Evolutionary conservation across 2,797 vertebrate species (phyloP).

Genomic region (Hemibagrus guttatus): DNA sequence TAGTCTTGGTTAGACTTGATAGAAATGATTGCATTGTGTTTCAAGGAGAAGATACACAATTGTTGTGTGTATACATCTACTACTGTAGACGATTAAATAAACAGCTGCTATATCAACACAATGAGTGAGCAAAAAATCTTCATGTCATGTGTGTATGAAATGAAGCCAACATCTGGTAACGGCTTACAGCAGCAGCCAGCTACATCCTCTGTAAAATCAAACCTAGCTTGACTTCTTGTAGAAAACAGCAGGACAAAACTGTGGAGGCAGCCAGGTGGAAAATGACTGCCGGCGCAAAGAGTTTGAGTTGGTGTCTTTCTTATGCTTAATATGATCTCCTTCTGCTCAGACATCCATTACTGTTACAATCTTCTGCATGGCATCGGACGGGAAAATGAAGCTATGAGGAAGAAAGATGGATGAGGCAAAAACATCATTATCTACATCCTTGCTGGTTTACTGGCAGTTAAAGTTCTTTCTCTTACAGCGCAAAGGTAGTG

Average conservation of each 20-base stretch:
- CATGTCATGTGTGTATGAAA: not conserved
- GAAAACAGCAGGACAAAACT: slow-evolving; percentile 14
- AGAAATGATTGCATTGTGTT: not conserved
- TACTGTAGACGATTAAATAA: not conserved
- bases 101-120: slow-evolving; percentile 1
- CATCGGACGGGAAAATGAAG: not conserved
- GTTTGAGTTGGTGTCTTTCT: not conserved
- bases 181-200: not conserved
- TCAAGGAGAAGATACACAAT: not conserved
- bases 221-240: slow-evolving; percentile 9
- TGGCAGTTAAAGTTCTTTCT: slow-evolving; percentile 25
- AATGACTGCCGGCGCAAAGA: not conserved
- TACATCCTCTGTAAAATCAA: slow-evolving; percentile 7
- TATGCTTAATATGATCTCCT: not conserved
- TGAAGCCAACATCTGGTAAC: slow-evolving; percentile 13
- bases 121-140: not conserved
- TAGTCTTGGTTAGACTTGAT: not conserved
- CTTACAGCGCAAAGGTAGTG: slow-evolving; percentile 1
- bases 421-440: slow-evolving; percentile 28
- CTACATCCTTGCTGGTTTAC: slow-evolving; percentile 9
- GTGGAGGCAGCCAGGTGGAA: slow-evolving; percentile 4
- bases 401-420: slow-evolving; percentile 1
- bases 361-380: not conserved
- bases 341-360: slow-evolving; percentile 16
- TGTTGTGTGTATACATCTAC: not conserved